A percentile compares a stretch with the other conserved stretches of the same genome.
Evolutionary conservation across 2,113 vertebrate species (phyloP).

Genomic region (Geococcyx californianus): DNA sequence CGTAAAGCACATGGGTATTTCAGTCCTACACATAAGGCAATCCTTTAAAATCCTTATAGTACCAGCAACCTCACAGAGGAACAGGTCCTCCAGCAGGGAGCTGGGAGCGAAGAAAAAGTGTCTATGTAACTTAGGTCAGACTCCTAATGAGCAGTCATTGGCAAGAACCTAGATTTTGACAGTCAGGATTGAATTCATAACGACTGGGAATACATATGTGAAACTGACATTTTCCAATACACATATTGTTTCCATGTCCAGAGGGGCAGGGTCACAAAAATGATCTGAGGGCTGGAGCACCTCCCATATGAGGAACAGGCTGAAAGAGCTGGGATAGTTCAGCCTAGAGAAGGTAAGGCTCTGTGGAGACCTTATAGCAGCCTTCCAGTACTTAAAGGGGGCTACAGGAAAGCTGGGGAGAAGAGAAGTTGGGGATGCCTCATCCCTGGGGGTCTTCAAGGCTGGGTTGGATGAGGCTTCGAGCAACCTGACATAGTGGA

Average conservation of each 20-base stretch:
- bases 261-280: too few relatives aligned
- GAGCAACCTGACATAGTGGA: too few relatives aligned
- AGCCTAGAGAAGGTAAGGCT: too few relatives aligned
- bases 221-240: neutral
- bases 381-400: too few relatives aligned
- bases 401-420: too few relatives aligned
- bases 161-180: neutral
- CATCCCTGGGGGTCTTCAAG: too few relatives aligned
- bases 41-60: neutral
- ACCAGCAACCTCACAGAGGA: neutral
- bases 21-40: fast-evolving
- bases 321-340: too few relatives aligned
- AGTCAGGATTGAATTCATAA: neutral
- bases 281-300: too few relatives aligned
- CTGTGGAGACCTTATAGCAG: too few relatives aligned
- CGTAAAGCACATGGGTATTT: neutral
- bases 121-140: neutral
- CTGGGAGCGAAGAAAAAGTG: neutral
- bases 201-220: neutral
- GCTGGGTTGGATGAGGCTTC: too few relatives aligned
- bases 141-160: neutral
- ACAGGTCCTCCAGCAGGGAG: fast-evolving
- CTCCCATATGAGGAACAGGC: too few relatives aligned
- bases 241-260: neutral
- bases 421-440: too few relatives aligned